Evolutionary conservation across 2,113 vertebrate genomes (phyloP).

Genomic region (Solea solea): DNA sequence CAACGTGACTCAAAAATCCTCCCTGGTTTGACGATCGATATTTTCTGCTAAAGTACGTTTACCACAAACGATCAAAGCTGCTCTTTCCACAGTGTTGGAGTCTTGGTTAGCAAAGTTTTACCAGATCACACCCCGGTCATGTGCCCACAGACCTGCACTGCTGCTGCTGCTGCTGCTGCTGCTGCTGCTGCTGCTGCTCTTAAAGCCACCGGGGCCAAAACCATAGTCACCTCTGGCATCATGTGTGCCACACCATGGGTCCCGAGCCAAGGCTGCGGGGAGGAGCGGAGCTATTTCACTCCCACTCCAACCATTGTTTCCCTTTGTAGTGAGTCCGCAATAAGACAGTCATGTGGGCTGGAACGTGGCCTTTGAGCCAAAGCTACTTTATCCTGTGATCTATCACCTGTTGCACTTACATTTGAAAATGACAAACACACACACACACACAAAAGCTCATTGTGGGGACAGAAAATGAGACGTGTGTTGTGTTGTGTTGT

Average conservation of each 20-base stretch:
- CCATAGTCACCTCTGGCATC: slow-evolving; percentile 29
- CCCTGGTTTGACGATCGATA: slow-evolving; percentile 29
- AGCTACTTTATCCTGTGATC: slow-evolving; percentile 3
- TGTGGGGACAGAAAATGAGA: not conserved
- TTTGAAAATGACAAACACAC: not conserved
- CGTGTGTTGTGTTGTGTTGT: not conserved
- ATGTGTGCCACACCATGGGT: slow-evolving; percentile 46
- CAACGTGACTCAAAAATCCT: slow-evolving; percentile 20
- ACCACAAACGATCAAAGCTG: slow-evolving; percentile 38
- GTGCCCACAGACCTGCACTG: slow-evolving; percentile 57
- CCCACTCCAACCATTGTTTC: slow-evolving; percentile 67
- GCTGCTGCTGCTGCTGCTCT: slow-evolving; percentile 17
- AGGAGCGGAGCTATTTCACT: slow-evolving; percentile 60
- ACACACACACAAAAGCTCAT: not conserved
- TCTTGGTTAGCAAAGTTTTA: slow-evolving; percentile 30
- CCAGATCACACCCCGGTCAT: slow-evolving; percentile 30
- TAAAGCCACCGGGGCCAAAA: slow-evolving; percentile 19
- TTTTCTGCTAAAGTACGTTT: slow-evolving; percentile 2
- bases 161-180: slow-evolving; percentile 9
- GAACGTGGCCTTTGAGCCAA: slow-evolving; percentile 54
- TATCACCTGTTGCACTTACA: slow-evolving; percentile 24
- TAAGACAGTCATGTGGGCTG: slow-evolving; percentile 57
- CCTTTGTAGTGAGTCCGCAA: slow-evolving; percentile 66
- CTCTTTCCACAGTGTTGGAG: slow-evolving; percentile 9
- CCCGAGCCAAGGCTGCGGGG: slow-evolving; percentile 58